Conservation (phyloP, 2,113 vertebrate species). For the Eretmochelys imbricata region DNA sequence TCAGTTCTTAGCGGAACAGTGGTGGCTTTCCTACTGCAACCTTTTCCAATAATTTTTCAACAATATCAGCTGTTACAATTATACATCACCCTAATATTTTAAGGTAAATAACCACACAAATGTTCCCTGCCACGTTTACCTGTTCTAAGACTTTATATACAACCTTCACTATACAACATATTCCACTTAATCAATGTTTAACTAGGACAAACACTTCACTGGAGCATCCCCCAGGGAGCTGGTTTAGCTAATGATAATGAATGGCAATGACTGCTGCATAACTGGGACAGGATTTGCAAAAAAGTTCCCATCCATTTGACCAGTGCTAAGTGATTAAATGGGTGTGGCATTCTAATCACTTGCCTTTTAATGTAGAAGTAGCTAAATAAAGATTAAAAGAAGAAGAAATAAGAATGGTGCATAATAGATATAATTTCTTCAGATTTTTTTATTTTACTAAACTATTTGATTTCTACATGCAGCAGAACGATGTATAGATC, state of each 20-base stretch:
- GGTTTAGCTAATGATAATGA: constrained; percentile 54
- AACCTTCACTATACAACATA: background rate
- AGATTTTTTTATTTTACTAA: constrained; percentile 39
- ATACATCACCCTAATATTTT: background rate
- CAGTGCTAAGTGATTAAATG: background rate
- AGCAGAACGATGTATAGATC: constrained; percentile 53
- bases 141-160: background rate
- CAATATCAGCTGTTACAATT: background rate
- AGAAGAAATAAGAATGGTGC: constrained; percentile 37
- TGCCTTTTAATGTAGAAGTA: constrained; percentile 41
- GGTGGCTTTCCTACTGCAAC: background rate
- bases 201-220: constrained; percentile 41
- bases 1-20: background rate
- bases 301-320: constrained; percentile 13
- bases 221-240: constrained; percentile 47
- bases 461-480: constrained; percentile 8
- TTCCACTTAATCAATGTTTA: constrained; percentile 46
- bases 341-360: background rate
- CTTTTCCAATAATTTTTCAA: background rate
- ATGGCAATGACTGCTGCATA: constrained; percentile 14
- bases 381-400: constrained; percentile 49
- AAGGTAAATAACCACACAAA: background rate
- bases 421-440: constrained; percentile 21
- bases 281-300: constrained; percentile 36
- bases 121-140: background rate